Evolutionary conservation across 2,797 vertebrate genomes (phyloP).

Genomic region (Chaetophractus vellerosus): DNA sequence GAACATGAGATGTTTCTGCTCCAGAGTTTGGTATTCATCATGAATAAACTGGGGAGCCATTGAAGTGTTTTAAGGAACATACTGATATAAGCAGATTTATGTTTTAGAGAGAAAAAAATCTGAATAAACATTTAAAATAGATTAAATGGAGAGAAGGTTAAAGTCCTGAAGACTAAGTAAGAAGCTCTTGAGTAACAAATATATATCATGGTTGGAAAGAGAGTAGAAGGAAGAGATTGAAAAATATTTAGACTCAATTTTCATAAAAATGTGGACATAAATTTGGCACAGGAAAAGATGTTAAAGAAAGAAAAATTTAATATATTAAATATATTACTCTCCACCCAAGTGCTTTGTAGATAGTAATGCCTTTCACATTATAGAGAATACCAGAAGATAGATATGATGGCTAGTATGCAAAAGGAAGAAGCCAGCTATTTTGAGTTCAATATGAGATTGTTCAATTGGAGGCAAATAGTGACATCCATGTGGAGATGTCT

Average conservation of each 20-base stretch:
- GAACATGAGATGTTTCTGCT: background rate
- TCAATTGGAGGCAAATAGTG: background rate
- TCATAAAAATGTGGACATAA: background rate
- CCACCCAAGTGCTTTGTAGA: background rate
- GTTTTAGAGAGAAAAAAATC: background rate
- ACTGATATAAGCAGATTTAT: background rate
- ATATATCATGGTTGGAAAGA: background rate
- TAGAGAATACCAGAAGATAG: background rate
- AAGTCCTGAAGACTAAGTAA: background rate
- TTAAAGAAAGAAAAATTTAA: background rate
- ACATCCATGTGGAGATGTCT: background rate
- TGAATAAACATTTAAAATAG: background rate
- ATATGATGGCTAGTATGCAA: background rate
- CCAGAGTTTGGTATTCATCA: background rate
- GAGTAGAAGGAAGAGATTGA: background rate
- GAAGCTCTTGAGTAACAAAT: background rate
- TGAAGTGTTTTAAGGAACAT: background rate
- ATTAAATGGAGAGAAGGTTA: background rate
- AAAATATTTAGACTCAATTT: background rate
- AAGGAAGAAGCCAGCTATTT: background rate
- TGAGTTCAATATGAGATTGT: background rate
- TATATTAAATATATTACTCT: background rate
- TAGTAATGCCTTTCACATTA: background rate
- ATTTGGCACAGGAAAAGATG: background rate
- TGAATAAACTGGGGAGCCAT: background rate